Conservation (phyloP, 2,113 vertebrate genomes). For the Poeciliopsis turrubarensis region DNA sequence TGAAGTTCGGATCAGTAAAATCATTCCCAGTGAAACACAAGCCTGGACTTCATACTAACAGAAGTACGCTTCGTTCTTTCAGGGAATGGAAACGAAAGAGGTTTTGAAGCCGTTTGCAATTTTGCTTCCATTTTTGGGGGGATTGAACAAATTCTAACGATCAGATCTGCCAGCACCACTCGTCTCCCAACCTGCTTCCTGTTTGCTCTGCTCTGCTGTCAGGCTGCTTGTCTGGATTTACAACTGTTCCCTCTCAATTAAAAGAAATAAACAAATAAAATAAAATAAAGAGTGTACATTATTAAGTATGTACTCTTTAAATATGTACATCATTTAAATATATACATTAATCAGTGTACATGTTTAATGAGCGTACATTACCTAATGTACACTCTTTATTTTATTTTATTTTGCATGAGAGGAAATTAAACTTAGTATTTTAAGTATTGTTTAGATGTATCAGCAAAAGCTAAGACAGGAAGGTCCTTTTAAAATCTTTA, state of each 20-base stretch:
- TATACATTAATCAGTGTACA: too few species aligned
- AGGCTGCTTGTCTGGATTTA: neutral
- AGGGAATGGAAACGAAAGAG: slow-evolving; percentile 10
- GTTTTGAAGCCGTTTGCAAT: neutral
- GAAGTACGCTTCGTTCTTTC: slow-evolving; percentile 1
- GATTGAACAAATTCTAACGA: neutral
- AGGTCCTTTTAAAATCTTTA: too few species aligned
- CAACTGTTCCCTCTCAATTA: too few species aligned
- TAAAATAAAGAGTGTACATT: neutral
- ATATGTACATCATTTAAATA: too few species aligned
- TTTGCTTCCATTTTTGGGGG: neutral
- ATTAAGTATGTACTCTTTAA: too few species aligned
- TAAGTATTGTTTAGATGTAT: too few species aligned
- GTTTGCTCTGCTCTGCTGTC: neutral
- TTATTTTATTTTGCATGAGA: too few species aligned
- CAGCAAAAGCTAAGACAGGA: too few species aligned
- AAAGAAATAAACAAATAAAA: too few species aligned
- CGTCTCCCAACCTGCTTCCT: neutral
- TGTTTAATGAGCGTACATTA: too few species aligned
- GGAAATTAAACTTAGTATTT: too few species aligned
- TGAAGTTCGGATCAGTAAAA: neutral
- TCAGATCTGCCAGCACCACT: neutral
- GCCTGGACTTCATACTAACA: slow-evolving; percentile 5
- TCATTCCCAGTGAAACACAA: slow-evolving; percentile 1
- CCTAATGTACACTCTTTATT: too few species aligned